Base-by-base conservation (phyloP, 2,113 vertebrate species). In the Festucalex cinctus region DNA sequence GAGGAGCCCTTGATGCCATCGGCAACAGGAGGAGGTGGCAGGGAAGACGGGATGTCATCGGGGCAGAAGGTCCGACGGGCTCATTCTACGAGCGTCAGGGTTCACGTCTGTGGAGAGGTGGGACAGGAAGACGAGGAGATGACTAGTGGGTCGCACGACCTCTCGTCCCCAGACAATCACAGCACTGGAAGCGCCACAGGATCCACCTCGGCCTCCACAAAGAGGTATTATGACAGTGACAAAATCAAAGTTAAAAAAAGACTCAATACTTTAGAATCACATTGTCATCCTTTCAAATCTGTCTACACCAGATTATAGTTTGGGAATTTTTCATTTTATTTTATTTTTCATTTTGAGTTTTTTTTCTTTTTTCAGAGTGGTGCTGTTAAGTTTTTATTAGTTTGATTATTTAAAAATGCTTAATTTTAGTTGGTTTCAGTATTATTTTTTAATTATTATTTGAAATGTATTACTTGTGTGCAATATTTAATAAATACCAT, bases 171-270 rank as follows among this genome's bases (percentile, higher is more conserved):
- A 0, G 68, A 82, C 51, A 82, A 78, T 59, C 74, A 46, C 44
- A 88, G 83, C 68, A 88, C 65, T 5, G 73, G 85, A 14, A 79
- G 79, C 5, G 61, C 49, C 37, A 75, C 48, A 0, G 87, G 79
- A 46, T 90, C 87, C 35, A 88, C 82, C 36, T 81, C 88, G 73
- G 69, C 78, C 28, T 84, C 88, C 79, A 76, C 74, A 44, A 82
- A 77, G 86, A 95, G 94, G 94, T 94, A 92, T 44, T 49, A 53
- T 41, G 9, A 37, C 35, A 17, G 13, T 41, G 2, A 37, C 12
- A 17, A 63, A 32, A 32, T 7, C 6, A 5, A 17, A 41, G 9
- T 22, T n/a, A 24, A 53, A 3, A 24, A 24, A 12, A 1, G 3
- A 9, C 9, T 32, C 28, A 32, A 49, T 20, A 16, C 44, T 19